These are phyloP conservation scores for Sinocyclocheilus grahami DNA, from an alignment of 2,113 vertebrate genomes.

Conservation along the genomic window DNA sequence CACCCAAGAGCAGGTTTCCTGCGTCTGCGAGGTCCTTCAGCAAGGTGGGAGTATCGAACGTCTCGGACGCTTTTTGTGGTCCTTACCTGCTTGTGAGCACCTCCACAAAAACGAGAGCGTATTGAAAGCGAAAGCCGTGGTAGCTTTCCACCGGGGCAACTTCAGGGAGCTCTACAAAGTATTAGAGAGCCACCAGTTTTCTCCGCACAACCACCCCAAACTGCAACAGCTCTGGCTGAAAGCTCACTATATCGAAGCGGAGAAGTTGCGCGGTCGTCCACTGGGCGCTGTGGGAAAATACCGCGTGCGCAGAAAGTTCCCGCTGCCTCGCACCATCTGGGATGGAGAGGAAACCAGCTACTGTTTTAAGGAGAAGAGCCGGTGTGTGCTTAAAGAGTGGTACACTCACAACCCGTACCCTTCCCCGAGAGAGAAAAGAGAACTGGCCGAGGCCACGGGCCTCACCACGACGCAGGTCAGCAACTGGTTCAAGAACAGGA, in stretches of 20 bases:
- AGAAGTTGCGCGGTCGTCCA: slow-evolving; percentile 88
- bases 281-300: slow-evolving; percentile 91
- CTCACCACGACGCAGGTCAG: slow-evolving; percentile 95
- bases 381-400: slow-evolving; percentile 90
- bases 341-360: slow-evolving; percentile 93
- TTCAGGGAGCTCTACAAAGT: slow-evolving; percentile 92
- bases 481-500: slow-evolving; percentile 95
- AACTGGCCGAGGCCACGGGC: slow-evolving; percentile 90
- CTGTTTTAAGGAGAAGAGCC: slow-evolving; percentile 91
- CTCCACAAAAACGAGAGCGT: slow-evolving; percentile 92
- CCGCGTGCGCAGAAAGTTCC: slow-evolving; percentile 90
- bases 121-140: slow-evolving; percentile 89
- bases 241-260: slow-evolving; percentile 91
- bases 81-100: slow-evolving; percentile 89
- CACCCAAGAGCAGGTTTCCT: slow-evolving; percentile 92
- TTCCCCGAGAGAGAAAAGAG: slow-evolving; percentile 83
- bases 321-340: slow-evolving; percentile 89
- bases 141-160: slow-evolving; percentile 89
- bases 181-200: slow-evolving; percentile 90
- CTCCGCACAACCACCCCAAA: slow-evolving; percentile 89
- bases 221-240: slow-evolving; percentile 92
- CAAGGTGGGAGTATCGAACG: slow-evolving; percentile 92
- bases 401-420: slow-evolving; percentile 93
- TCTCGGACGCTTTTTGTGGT: slow-evolving; percentile 90
- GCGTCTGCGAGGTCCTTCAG: slow-evolving; percentile 90